These are phyloP conservation scores for Scaptomyza reducta DNA, from an alignment of 2,888 invertebrate species.

Conservation along the genomic window DNA sequence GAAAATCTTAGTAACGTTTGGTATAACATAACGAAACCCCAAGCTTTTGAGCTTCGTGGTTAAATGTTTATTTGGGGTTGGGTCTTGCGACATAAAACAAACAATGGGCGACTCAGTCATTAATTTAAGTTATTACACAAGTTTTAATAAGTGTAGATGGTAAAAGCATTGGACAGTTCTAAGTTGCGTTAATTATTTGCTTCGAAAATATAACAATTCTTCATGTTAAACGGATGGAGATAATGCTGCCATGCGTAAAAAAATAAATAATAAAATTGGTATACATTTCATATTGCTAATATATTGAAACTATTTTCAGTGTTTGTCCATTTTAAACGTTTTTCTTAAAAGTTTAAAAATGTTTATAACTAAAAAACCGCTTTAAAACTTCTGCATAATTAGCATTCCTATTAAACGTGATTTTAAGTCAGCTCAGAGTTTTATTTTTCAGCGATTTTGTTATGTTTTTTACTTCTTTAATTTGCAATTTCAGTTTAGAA, in stretches of 20 bases:
- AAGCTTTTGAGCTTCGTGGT: too few species aligned
- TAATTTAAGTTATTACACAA: too few species aligned
- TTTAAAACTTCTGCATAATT: background rate
- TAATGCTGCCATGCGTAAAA: background rate
- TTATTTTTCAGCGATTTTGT: conserved; percentile 1
- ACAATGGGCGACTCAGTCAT: too few species aligned
- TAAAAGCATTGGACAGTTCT: too few species aligned
- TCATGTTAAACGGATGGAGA: background rate
- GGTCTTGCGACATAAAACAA: too few species aligned
- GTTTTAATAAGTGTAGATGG: too few species aligned
- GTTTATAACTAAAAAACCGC: background rate
- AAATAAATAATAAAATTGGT: too few species aligned
- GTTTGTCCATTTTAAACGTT: background rate
- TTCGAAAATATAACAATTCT: too few species aligned
- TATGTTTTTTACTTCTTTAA: conserved; percentile 17
- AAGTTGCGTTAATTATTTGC: too few species aligned
- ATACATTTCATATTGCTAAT: background rate
- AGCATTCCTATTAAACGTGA: background rate
- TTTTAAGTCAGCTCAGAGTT: conserved; percentile 1
- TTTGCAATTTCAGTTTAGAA: conserved; percentile 26
- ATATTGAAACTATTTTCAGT: background rate
- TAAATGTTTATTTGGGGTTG: too few species aligned
- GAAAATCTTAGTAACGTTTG: conserved; percentile 58
- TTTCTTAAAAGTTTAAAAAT: background rate
- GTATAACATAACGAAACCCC: background rate